These are phyloP conservation scores for Tragopan temminckii DNA, from an alignment of 2,797 vertebrate genomes.

Conservation along the genomic window DNA sequence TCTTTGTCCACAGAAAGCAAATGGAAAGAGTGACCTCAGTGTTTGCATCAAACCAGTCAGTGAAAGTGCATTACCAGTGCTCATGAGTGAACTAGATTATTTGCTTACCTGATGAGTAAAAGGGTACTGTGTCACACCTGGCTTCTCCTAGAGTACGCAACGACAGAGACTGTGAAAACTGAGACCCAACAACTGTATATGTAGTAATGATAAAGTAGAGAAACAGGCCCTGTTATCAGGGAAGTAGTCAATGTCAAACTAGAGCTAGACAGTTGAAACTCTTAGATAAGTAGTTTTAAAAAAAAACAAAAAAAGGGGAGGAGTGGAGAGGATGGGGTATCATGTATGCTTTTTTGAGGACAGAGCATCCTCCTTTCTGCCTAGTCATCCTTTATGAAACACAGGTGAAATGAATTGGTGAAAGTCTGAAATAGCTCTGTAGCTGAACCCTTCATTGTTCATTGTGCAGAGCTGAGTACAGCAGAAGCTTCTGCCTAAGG, in stretches of 20 bases:
- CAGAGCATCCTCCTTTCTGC: neutral
- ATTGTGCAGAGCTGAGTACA: neutral
- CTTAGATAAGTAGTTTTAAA: neutral
- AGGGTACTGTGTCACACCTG: neutral
- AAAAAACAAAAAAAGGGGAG: too few species aligned
- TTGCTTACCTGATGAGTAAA: neutral
- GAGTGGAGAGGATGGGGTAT: neutral
- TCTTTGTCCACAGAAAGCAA: conserved; percentile 13
- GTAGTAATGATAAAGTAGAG: neutral
- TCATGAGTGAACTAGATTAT: neutral
- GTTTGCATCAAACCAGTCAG: neutral
- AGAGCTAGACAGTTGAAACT: neutral
- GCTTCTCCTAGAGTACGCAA: neutral
- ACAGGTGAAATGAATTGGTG: neutral
- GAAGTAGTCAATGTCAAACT: neutral
- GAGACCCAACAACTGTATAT: neutral
- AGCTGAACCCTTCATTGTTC: neutral
- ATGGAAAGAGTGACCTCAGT: conserved; percentile 26
- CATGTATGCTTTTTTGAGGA: neutral
- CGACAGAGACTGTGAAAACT: neutral
- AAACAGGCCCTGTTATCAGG: neutral
- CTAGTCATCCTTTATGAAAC: neutral
- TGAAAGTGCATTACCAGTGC: neutral
- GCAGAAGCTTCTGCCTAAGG: neutral
- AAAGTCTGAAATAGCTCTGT: neutral